Evolutionary conservation across 1,140 invertebrate genomes (phyloP), one percentile per base, ranked within the genome.

Genomic region (Fopius arisanus): DNA sequence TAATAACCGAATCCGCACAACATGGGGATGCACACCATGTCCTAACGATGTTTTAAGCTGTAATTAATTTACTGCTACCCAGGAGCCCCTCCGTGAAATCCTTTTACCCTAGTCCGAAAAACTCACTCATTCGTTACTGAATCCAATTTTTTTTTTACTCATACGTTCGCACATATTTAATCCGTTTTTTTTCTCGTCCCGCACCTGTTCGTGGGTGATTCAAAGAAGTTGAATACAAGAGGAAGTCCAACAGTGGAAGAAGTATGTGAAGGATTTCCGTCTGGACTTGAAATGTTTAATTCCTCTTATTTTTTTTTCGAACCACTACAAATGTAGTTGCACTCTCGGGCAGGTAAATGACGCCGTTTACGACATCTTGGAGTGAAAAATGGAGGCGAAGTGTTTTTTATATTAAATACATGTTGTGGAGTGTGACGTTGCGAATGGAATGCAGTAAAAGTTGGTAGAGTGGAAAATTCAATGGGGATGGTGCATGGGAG

Each of bases 21-120:
- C 69, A 28, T 40, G 28, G 43, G 54, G 23, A 59, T 59, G 54
- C 54, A 65, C 29, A 31, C 70, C 70, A 63, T 41, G 62, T 66
- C 78, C 83, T 85, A 84, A 85, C 83, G 83, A 84, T 82, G 78
- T 84, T 84, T 84, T 84, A 83, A 85, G 81, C 82, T 80, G 80
- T 84, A 85, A 85, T 85, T 85, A 85, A 84, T 85, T 85, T 84
- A 83, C 80, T 81, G 78, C 65, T 69, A 69, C 33, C 40, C 33
- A 37, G 29, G 51, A 63, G 26, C 29, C 51, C 66, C 72, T 68
- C 66, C 62, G 33, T 73, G 54, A 69, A 31, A 73, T 65, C 77
- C 75, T 73, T 69, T 62, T 72, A 73, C 66, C 67, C 28, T 59
- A 37, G 28, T 66, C 76, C 74, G 23, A 40, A 23, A 65, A 48